These are phyloP conservation scores for Nematostella vectensis DNA, from an alignment of 92 coral and sea anemone species.

Conservation along the genomic window DNA sequence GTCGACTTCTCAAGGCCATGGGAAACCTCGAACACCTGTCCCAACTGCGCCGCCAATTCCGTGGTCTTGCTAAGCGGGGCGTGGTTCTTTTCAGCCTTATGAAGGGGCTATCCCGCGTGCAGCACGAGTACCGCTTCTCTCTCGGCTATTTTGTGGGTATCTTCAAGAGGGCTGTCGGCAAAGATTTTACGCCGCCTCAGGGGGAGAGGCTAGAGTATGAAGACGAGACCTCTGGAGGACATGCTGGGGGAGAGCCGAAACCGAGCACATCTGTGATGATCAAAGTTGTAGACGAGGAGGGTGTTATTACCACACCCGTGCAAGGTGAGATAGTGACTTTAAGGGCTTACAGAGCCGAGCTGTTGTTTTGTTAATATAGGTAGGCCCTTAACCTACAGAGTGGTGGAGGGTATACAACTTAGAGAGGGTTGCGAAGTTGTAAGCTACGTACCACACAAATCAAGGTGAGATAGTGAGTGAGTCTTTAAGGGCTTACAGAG, in stretches of 20 bases:
- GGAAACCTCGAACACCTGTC: conserved; percentile 70
- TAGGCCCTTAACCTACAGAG: no score
- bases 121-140: conserved; percentile 95
- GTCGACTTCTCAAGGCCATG: conserved; percentile 67
- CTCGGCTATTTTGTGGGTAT: conserved; percentile 70
- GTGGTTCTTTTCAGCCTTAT: conserved; percentile 73
- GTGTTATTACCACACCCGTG: conserved; percentile 2
- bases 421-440: no score
- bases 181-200: conserved; percentile 36
- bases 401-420: no score
- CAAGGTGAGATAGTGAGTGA: no score
- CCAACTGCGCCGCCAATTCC: conserved; percentile 61
- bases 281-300: conserved; percentile 45
- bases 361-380: no score
- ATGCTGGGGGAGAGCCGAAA: conserved; percentile 5
- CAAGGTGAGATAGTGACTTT: conserved; percentile 2
- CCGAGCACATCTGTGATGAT: conserved; percentile 39
- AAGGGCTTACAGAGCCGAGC: no score
- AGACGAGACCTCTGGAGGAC: conserved; percentile 41
- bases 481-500: no score
- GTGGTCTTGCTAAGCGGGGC: conserved; percentile 71
- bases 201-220: conserved; percentile 58
- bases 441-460: no score
- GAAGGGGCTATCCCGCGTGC: conserved; percentile 66
- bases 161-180: conserved; percentile 74